A percentile compares a stretch with the other conserved stretches of the same genome.
Evolutionary conservation across 2,888 invertebrate genomes (phyloP).

Genomic region (Spodoptera littoralis): DNA sequence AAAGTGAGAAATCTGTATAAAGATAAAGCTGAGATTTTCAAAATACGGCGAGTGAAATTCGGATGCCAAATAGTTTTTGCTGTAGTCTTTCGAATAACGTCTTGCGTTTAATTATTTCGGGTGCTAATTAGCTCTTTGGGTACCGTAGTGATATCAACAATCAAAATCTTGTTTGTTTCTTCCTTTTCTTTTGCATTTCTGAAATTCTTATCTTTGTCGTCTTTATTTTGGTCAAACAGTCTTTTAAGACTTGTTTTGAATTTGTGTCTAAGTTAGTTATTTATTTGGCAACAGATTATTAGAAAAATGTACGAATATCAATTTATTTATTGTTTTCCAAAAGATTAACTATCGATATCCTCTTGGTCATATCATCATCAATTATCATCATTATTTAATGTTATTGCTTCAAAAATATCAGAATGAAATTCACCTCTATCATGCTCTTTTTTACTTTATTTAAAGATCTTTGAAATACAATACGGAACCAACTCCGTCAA

Average conservation of each 20-base stretch:
- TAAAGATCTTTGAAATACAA: background rate
- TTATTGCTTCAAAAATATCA: background rate
- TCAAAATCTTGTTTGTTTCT: background rate
- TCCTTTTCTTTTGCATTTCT: conserved; percentile 1
- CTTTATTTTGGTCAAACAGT: too few relatives aligned
- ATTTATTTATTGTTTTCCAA: too few relatives aligned
- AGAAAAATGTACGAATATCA: too few relatives aligned
- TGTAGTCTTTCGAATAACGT: conserved; percentile 70
- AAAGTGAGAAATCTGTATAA: conserved; percentile 69
- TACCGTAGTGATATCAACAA: conserved; percentile 36
- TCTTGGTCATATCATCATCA: too few relatives aligned
- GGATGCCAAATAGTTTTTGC: conserved; percentile 82
- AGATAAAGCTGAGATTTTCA: conserved; percentile 83
- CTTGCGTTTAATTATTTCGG: conserved; percentile 80
- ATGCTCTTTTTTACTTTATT: background rate
- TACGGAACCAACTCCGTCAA: conserved; percentile 36
- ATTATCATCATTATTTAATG: too few relatives aligned
- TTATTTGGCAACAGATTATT: too few relatives aligned
- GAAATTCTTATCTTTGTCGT: background rate
- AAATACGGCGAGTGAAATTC: conserved; percentile 86
- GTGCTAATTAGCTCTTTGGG: conserved; percentile 80
- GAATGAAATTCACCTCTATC: too few relatives aligned
- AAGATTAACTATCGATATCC: too few relatives aligned
- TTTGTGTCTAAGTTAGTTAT: too few relatives aligned
- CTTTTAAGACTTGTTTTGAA: too few relatives aligned